Evolutionary conservation across 2,888 invertebrate genomes (phyloP), one percentile per base, ranked within the genome.

Genomic region (Erebia ligea): DNA sequence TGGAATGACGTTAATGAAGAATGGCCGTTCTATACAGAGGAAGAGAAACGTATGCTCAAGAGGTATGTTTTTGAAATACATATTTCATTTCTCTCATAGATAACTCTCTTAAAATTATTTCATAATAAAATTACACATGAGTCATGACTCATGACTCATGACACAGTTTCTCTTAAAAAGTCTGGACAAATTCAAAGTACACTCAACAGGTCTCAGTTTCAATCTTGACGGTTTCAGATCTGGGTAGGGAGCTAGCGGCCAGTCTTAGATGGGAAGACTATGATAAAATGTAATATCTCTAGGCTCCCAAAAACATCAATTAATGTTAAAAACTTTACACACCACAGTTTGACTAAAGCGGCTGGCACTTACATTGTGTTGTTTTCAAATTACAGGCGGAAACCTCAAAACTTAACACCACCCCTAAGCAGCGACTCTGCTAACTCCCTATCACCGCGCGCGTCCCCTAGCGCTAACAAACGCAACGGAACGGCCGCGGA

Each of bases 1-100:
- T 99, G 98, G 98, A 97, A 97, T 86, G 98, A 99, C 86, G 98
- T 98, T 77, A 96, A 97, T 81, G 97, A 97, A 84, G 97, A 97
- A 86, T 99, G 99, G 98, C 97, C 98, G 74, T 98, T 97, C 94
- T 99, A 98, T 86, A 95, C 96, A 21, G 98, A 98, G 81, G 97
- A 97, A 84, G 98, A 99, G 87, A 95, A 95, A 88, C 96, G 97
- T 85, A 95, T 97, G 89, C 95, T 98, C 84, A 98, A 98, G 94
- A 96, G 97, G 97, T 96, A 25, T n/a, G 57, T 66, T 25, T 52
- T 21, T 17, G 25, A 48, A 62, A 19, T 21, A n/a, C n/a, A n/a
- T n/a, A 62, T 21, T 52, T 15, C 4, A 17, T 4, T 4, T 11
- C 4, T 42, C 17, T 58, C 4, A 15, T 13, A 54, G 13, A 5